Base-by-base conservation (phyloP, 2,113 vertebrate genomes). In the Pituophis catenifer region DNA sequence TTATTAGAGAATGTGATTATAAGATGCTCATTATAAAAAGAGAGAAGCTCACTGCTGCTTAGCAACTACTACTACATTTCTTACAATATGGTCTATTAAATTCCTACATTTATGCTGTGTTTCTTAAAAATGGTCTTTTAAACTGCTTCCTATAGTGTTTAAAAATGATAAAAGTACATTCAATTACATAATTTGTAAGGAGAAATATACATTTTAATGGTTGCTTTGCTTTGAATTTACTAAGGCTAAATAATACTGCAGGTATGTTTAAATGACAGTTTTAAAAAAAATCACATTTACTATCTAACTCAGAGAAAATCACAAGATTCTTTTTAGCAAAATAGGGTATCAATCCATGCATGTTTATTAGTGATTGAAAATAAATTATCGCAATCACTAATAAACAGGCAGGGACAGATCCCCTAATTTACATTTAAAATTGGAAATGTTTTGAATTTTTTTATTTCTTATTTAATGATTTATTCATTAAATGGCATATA, bases 111-210 rank as follows among this genome's bases (percentile, higher is more conserved):
- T 81, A 44, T 38, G 33, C 92, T 96, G 57, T 92, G 95, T 93
- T 96, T 96, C 93, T 86, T 90, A 93, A 91, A 92, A 94, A 92
- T 81, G 24, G 96, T 90, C 93, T 95, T 90, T 94, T 96, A 95
- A 95, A 6, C 81, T 93, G 29, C 75, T 94, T 97, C 93, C 70
- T 94, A 93, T 89, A 93, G 91, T 29, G 62, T 0, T 95, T 94
- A 96, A 96, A 96, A 94, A 85, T 94, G 0, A 92, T 95, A 95
- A 94, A 95, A 93, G 94, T 95, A 95, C 93, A 94, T 95, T 96
- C 94, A 95, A 96, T 94, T 96, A 95, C 86, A 91, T 44, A 88
- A 94, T 95, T 94, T 93, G 59, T 85, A 95, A 93, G 59, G 93
- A 62, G 55, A 85, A 95, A 95, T 94, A 38, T 91, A 93, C 93